Conservation (phyloP, 2,888 invertebrate genomes). For the Thecocarcelia acutangulata region DNA sequence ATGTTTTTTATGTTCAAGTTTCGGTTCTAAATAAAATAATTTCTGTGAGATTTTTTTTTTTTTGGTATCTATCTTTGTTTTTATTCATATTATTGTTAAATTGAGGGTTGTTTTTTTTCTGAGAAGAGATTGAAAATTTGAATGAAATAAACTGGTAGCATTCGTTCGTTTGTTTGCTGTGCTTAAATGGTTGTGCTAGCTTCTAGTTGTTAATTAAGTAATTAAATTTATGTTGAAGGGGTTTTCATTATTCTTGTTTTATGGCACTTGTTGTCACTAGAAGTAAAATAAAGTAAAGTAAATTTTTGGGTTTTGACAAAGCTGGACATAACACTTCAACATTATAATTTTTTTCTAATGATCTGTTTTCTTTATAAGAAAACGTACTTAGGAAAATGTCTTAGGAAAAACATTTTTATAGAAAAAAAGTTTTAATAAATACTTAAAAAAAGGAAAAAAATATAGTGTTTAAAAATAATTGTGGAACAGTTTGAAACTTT, state of each 20-base stretch:
- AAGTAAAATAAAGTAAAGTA: background rate
- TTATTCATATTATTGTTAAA: no score
- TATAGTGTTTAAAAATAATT: no score
- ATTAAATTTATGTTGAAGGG: conserved; percentile 41
- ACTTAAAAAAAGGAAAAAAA: no score
- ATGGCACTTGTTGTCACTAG: background rate
- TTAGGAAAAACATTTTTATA: no score
- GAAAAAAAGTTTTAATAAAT: no score
- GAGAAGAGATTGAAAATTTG: background rate
- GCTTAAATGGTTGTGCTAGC: background rate
- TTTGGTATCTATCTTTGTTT: background rate
- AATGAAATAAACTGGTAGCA: background rate
- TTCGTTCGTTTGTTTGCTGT: background rate
- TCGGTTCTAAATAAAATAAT: background rate
- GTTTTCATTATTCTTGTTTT: background rate
- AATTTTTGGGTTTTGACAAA: no score
- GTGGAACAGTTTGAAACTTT: no score
- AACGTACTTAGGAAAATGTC: no score
- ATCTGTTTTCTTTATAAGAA: no score
- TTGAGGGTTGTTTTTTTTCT: background rate
- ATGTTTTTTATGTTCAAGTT: background rate
- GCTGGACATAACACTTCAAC: no score
- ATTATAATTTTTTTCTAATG: background rate
- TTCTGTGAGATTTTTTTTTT: background rate
- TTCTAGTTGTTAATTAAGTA: conserved; percentile 24